Evolutionary conservation across 2,113 vertebrate species (phyloP), one percentile per base, ranked within the genome.

Genomic region (Ailuropoda melanoleuca): DNA sequence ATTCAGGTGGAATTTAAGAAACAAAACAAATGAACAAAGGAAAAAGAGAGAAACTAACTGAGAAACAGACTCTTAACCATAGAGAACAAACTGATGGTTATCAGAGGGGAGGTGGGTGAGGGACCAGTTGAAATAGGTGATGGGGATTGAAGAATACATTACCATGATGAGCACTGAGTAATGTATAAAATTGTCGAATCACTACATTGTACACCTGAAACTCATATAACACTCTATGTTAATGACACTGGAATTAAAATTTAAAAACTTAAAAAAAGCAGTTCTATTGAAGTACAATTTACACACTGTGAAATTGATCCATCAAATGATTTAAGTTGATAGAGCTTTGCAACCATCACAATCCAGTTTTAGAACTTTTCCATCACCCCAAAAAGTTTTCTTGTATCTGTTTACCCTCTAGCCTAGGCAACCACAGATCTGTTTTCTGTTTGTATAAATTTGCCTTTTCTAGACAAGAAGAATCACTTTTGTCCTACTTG

Each of bases 401-500:
- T 88, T 85, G 31, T 39, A n/a, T 23, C 88, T 82, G 2, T 60
- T 88, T 56, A 34, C 11, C 37, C 58, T 83, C 77, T 13, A 83
- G 74, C 19, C 19, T 87, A 82, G 56, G 31, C 31, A 74, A 86
- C 29, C 24, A 77, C 34, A 88, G 21, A 24, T 53, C 88, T 75
- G 58, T 43, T 84, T 34, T 72, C 70, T 55, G 7, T 55, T 24
- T 48, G 19, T 93, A 8, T 83, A 43, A 53, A 77, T 77, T 55
- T 95, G 19, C 43, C 53, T 95, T 96, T 88, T 80, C 83, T 50
- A 92, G 39, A 58, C 3, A 37, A n/a, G 23, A 80, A 66, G 95
- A 92, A n/a, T 93, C 50, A 85, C 37, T 85, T 97, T 95, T 82
- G 62, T 77, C 50, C n/a, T 83, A 88, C 31, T 82, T 83, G 58